phyloP scores from a whole-genome alignment of 1,140 invertebrate species.

The Apis dorsata region DNA sequence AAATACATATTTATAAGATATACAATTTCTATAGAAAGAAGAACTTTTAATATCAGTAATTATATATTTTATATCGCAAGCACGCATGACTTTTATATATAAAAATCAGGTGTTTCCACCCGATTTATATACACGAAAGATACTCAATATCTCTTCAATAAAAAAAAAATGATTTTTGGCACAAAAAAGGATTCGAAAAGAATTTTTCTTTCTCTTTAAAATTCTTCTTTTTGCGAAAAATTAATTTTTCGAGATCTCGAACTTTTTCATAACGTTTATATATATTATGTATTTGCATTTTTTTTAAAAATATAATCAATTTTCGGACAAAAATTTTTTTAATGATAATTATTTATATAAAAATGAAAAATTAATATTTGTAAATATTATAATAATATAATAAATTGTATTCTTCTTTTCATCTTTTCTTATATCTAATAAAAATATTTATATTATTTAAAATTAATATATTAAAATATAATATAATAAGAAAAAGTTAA shows the following conservation, averaged over 20 bases:
- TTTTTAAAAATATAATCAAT: too few species aligned
- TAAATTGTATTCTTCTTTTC: too few species aligned
- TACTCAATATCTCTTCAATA: not conserved
- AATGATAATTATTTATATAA: too few species aligned
- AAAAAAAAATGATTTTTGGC: not conserved
- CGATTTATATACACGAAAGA: not conserved
- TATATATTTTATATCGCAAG: not conserved
- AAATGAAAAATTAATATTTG: too few species aligned
- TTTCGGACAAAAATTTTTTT: too few species aligned
- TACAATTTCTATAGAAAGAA: not conserved
- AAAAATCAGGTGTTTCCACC: not conserved
- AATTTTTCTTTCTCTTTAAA: not conserved
- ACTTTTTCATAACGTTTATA: constrained; percentile 25
- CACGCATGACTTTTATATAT: not conserved
- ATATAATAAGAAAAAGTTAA: too few species aligned
- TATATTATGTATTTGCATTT: not conserved
- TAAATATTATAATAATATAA: too few species aligned
- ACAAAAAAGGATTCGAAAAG: not conserved
- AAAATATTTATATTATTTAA: too few species aligned
- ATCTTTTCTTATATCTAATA: too few species aligned
- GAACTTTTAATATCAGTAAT: not conserved
- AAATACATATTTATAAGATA: too few species aligned
- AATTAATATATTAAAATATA: too few species aligned
- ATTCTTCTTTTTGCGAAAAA: not conserved
- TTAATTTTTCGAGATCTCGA: constrained; percentile 16